Evolutionary conservation across 2,113 vertebrate species (phyloP), one percentile per base, ranked within the genome.

Genomic region (Jaculus jaculus): DNA sequence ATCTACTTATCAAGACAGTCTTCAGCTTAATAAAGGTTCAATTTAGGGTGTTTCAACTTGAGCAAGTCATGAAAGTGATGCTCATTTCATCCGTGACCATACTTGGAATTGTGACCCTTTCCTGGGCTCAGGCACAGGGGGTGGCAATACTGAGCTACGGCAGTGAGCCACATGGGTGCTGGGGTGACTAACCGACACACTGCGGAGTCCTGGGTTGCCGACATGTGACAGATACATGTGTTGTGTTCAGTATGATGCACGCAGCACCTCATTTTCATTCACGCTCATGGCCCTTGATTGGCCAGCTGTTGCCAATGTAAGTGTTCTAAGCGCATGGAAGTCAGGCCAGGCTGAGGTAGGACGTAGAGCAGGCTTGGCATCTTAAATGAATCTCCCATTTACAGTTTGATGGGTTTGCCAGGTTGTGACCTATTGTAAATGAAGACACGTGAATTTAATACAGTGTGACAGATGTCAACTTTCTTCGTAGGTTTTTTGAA

Each of bases 401-500:
- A 54, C 26, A 23, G 30, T 18, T 26, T 1, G 12, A 30, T 60
- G 34, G 21, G 42, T n/a, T 20, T 72, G 3, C 10, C 10, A 24
- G 54, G 28, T 30, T 65, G 8, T 42, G 5, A 47, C 28, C 12
- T 42, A 10, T 83, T 12, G 12, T 42, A 78, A 10, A 30, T 65
- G 9, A 51, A 65, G 5, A 11, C n/a, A 15, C 26, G 5, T 23
- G 34, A 30, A 2, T 91, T 92, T 51, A 51, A 63, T n/a, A 13
- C 47, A n/a, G 0, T 0, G 47, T 94, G 6, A 26, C 34, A 39
- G 95, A 60, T 90, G 68, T 60, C 63, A 74, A 39, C 51, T 96
- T 66, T 92, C 77, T 0, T 92, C 90, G 74, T 95, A 99, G 99
- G 96, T 99, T 99, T 98, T 99, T 99, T 97, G 99, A 99, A 92